These are phyloP conservation scores for Netelia inedita DNA, from an alignment of 2,888 invertebrate species.

Conservation along the genomic window DNA sequence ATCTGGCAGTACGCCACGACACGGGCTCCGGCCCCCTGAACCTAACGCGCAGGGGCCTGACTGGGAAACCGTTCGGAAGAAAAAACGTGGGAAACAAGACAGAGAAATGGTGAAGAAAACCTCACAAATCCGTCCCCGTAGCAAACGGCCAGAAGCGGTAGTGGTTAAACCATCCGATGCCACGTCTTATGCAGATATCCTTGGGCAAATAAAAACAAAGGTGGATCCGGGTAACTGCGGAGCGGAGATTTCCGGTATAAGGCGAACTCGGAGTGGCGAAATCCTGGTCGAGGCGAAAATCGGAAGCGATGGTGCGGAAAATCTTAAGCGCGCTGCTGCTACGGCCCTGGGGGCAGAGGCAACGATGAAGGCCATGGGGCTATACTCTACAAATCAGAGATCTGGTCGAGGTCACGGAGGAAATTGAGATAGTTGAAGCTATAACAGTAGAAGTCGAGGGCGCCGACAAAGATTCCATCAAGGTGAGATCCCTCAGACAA, in stretches of 20 bases:
- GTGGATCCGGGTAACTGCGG: slow-evolving; percentile 35
- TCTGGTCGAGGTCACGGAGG: slow-evolving; percentile 13
- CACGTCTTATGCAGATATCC: slow-evolving; percentile 35
- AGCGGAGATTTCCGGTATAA: slow-evolving; percentile 25
- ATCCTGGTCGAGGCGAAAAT: slow-evolving; percentile 8
- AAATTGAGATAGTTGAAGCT: not conserved
- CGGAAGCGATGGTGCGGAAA: slow-evolving; percentile 16
- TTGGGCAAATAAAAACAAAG: slow-evolving; percentile 27
- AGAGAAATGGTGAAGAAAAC: slow-evolving; percentile 3
- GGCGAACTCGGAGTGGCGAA: slow-evolving; percentile 39
- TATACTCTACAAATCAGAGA: slow-evolving; percentile 25
- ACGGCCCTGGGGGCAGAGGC: not conserved
- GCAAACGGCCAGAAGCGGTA: slow-evolving; percentile 19
- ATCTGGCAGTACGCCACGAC: not conserved
- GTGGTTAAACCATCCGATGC: slow-evolving; percentile 11
- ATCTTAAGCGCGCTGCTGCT: not conserved
- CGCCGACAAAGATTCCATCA: not conserved
- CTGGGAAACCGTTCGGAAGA: not conserved
- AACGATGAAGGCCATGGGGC: slow-evolving; percentile 12
- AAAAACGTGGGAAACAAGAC: slow-evolving; percentile 12
- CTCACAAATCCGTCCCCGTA: not conserved
- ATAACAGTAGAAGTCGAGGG: not conserved
- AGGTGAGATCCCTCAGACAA: slow-evolving; percentile 1
- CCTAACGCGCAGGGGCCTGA: not conserved
- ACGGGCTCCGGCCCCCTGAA: not conserved